phyloP scores from a whole-genome alignment of 2,888 invertebrate genomes.

The Machimus rusticus region DNA sequence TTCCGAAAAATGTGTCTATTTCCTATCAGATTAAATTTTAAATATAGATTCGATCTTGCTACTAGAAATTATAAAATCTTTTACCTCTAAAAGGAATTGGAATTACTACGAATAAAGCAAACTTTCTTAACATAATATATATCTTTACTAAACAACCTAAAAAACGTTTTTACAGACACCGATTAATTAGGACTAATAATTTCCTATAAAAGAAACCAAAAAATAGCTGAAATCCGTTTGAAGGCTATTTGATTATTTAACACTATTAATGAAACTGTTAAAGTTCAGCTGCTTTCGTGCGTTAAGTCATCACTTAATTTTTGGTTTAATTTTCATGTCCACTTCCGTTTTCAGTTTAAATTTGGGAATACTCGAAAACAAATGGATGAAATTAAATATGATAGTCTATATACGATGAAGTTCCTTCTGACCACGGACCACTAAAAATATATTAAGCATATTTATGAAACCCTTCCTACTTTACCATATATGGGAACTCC shows the following conservation, averaged over 20 bases:
- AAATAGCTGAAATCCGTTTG: background rate
- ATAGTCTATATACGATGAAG: background rate
- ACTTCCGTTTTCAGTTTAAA: background rate
- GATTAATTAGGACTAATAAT: background rate
- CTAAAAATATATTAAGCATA: too few species aligned
- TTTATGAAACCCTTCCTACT: background rate
- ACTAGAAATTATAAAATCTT: too few species aligned
- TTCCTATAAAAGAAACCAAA: background rate
- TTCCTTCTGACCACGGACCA: too few species aligned
- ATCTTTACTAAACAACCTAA: background rate
- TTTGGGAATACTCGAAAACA: background rate
- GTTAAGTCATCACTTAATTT: background rate
- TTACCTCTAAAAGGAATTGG: background rate
- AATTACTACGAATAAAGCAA: background rate
- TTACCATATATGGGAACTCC: conserved; percentile 69
- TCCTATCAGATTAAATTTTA: background rate
- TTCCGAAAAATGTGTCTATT: background rate
- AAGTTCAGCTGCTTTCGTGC: background rate
- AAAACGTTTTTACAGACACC: background rate
- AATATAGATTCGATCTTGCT: background rate
- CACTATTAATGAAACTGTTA: background rate
- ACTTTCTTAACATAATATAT: background rate
- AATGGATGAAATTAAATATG: background rate
- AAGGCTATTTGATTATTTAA: background rate
- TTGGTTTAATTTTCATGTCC: background rate